A percentile compares a stretch with the other conserved stretches of the same genome.
Conservation (phyloP, 2,888 invertebrate species). For the Bembecia ichneumoniformis region DNA sequence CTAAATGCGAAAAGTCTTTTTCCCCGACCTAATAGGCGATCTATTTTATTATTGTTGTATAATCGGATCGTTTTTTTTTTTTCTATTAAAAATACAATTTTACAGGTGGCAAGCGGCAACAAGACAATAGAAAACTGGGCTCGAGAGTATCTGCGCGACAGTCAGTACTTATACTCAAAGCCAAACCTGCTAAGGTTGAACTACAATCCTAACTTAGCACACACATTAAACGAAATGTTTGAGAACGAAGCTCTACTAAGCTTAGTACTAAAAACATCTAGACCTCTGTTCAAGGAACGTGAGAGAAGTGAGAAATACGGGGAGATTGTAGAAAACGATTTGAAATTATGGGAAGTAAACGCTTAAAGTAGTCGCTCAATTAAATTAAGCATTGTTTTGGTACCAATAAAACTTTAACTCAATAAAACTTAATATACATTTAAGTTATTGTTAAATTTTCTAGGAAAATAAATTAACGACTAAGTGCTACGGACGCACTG, state of each 20-base stretch:
- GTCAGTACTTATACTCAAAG: slow-evolving; percentile 84
- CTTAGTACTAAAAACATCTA: slow-evolving; percentile 80
- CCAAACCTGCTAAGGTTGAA: slow-evolving; percentile 84
- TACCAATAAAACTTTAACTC: background rate
- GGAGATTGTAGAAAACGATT: slow-evolving; percentile 89
- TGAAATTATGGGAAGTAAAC: slow-evolving; percentile 84
- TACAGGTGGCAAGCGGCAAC: slow-evolving; percentile 81
- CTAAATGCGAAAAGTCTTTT: no score
- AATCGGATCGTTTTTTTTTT: no score
- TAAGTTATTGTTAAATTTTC: no score
- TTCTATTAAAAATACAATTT: background rate
- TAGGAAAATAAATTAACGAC: no score
- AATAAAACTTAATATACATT: background rate
- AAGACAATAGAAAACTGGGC: slow-evolving; percentile 84
- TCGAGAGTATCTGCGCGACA: slow-evolving; percentile 75
- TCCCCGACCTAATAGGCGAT: no score
- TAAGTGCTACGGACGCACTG: no score
- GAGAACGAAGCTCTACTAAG: slow-evolving; percentile 85
- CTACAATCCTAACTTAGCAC: slow-evolving; percentile 78
- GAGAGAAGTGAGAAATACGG: slow-evolving; percentile 80
- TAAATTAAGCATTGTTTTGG: slow-evolving; percentile 2
- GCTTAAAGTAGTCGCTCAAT: slow-evolving; percentile 22
- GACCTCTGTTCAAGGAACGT: slow-evolving; percentile 80
- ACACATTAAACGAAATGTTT: slow-evolving; percentile 78
- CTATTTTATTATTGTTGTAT: no score